Percentiles rank a stretch among this genome's conserved stretches.
Conservation (phyloP, 2,888 invertebrate genomes). For the Agelastica alni region DNA sequence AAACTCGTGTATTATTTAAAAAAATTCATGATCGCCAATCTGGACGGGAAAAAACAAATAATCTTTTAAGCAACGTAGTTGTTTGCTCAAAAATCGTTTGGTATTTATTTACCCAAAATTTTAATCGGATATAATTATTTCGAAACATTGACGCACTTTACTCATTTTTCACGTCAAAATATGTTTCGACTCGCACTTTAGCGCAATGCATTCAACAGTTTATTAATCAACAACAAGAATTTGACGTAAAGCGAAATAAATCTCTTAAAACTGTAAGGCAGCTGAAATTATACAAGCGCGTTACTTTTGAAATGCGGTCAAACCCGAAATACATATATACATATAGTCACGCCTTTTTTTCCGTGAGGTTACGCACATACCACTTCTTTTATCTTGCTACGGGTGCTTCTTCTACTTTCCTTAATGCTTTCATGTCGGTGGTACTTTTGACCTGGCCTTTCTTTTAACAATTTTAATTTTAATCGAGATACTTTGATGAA, state of each 20-base stretch:
- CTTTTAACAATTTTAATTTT: no score
- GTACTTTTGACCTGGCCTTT: no score
- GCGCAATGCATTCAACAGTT: not conserved
- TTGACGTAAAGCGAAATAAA: not conserved
- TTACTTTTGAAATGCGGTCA: no score
- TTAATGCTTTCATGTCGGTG: no score
- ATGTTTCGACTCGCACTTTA: not conserved
- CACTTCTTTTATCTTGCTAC: no score
- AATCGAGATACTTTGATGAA: no score
- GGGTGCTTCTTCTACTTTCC: no score
- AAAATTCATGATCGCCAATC: not conserved
- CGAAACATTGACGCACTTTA: constrained; percentile 2
- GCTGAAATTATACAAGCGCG: no score
- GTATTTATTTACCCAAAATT: constrained; percentile 4
- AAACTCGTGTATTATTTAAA: not conserved
- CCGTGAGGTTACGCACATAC: no score
- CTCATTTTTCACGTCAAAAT: not conserved
- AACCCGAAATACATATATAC: no score
- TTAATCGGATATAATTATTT: constrained; percentile 5
- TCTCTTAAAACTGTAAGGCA: no score
- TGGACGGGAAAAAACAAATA: constrained; percentile 1
- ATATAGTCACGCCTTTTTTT: no score
- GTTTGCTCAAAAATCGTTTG: not conserved
- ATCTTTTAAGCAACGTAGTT: not conserved
- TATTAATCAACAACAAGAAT: constrained; percentile 34